A percentile compares a stretch with the other conserved stretches of the same genome.
phyloP scores from a whole-genome alignment of 2,888 invertebrate genomes.

The Cistogaster globosa region DNA sequence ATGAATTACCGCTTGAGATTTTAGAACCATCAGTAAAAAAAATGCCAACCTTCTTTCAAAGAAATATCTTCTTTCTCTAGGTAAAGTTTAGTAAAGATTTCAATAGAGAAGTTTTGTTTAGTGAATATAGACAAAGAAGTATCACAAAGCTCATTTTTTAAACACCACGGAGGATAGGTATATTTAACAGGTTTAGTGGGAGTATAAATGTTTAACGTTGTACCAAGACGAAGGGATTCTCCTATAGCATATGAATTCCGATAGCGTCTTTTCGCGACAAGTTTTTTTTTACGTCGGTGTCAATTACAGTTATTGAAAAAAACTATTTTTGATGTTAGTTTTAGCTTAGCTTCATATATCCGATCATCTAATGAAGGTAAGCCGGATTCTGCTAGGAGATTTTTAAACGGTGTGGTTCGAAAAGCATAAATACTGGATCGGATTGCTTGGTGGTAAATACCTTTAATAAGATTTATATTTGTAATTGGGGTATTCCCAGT shows the following conservation, averaged over 20 bases:
- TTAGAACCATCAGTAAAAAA: slow-evolving; percentile 1
- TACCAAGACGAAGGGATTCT: slow-evolving; percentile 9
- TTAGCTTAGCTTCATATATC: slow-evolving; percentile 1
- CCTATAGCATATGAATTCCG: slow-evolving; percentile 1
- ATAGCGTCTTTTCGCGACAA: not conserved
- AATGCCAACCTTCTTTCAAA: not conserved
- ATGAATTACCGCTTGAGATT: not conserved
- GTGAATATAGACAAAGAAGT: not conserved
- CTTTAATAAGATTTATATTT: slow-evolving; percentile 4
- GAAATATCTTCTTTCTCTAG: not conserved
- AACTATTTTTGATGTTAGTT: slow-evolving; percentile 5
- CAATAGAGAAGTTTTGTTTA: not conserved
- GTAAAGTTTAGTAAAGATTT: slow-evolving; percentile 13
- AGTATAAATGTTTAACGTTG: not conserved
- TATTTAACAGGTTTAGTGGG: no score
- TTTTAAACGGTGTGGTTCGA: not conserved
- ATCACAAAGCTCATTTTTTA: no score
- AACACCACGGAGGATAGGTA: no score
- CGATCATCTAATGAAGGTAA: not conserved
- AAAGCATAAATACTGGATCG: not conserved
- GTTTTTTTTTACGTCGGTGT: not conserved
- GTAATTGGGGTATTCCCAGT: not conserved
- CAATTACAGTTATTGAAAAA: slow-evolving; percentile 26
- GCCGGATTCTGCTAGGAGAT: not conserved
- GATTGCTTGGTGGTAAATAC: not conserved